Conservation (phyloP, 2,113 vertebrate species). For the Zeus faber region DNA sequence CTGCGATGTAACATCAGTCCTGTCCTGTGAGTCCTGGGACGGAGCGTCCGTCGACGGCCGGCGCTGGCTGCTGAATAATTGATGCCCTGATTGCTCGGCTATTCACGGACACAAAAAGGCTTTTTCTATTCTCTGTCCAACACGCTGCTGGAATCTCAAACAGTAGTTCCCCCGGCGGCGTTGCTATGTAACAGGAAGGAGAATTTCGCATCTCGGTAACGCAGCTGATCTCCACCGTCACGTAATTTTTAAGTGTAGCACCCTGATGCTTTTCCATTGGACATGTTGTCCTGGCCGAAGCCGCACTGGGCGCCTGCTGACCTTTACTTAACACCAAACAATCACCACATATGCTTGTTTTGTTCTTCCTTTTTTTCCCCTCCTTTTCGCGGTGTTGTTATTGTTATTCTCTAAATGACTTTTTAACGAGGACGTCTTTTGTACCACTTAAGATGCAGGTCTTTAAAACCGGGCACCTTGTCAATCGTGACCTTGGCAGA, state of each 20-base stretch:
- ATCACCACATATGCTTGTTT: neutral
- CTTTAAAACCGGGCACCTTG: slow-evolving; percentile 31
- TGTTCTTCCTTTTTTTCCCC: neutral
- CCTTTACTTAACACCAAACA: too few relatives aligned
- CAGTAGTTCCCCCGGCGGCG: slow-evolving; percentile 32
- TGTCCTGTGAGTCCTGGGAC: slow-evolving; percentile 56
- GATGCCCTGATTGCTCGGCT: slow-evolving; percentile 68
- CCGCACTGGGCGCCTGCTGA: too few relatives aligned
- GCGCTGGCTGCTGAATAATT: slow-evolving; percentile 68
- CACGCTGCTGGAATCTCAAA: slow-evolving; percentile 59
- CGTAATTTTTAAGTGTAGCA: slow-evolving; percentile 9
- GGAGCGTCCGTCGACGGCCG: slow-evolving; percentile 47
- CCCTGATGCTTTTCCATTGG: too few relatives aligned
- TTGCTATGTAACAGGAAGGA: slow-evolving; percentile 28
- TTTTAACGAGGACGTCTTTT: slow-evolving; percentile 33
- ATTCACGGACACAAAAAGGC: slow-evolving; percentile 69
- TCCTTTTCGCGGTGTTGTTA: neutral
- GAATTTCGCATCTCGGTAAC: slow-evolving; percentile 6
- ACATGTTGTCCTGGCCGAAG: too few relatives aligned
- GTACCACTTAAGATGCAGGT: slow-evolving; percentile 38
- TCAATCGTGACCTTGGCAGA: slow-evolving; percentile 60
- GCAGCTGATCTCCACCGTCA: slow-evolving; percentile 27
- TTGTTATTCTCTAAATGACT: slow-evolving; percentile 10
- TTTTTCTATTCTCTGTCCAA: slow-evolving; percentile 65
- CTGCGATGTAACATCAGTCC: too few relatives aligned